Conservation (phyloP, 2,113 vertebrate genomes). For the Mesembrinibis cayennensis region DNA sequence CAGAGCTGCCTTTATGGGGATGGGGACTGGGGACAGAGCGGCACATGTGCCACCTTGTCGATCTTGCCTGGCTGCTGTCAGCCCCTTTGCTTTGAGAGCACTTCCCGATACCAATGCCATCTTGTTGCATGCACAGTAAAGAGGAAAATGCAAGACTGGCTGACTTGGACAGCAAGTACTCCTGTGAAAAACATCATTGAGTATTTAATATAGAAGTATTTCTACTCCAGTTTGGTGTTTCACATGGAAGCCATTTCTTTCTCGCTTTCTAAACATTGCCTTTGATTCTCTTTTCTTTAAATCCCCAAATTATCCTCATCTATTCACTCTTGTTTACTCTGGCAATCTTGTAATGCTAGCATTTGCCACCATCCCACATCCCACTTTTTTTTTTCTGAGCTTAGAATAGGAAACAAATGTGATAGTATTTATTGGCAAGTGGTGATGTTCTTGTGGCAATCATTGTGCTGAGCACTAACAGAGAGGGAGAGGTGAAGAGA, state of each 20-base stretch:
- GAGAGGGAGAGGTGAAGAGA: neutral
- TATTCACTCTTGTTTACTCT: constrained; percentile 1
- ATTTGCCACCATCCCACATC: neutral
- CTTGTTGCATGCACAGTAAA: no score
- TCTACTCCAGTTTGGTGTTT: neutral
- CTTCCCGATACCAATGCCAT: rapidly evolving
- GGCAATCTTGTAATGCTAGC: neutral
- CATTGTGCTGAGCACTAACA: neutral
- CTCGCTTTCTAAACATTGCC: neutral
- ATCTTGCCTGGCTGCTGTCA: rapidly evolving
- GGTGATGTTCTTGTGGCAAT: neutral
- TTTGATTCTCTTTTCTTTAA: neutral
- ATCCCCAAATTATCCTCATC: neutral
- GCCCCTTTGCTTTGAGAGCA: neutral
- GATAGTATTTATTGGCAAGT: constrained; percentile 2
- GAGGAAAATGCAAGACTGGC: neutral
- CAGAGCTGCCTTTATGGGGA: neutral
- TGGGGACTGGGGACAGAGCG: neutral
- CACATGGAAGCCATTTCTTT: neutral
- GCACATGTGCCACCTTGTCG: rapidly evolving
- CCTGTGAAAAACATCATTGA: rapidly evolving
- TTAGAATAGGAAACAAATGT: constrained; percentile 6
- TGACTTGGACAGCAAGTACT: neutral
- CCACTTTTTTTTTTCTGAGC: neutral
- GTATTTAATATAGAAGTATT: neutral